phyloP scores from a whole-genome alignment of 2,113 vertebrate species.

The Lampris megalopsis region DNA sequence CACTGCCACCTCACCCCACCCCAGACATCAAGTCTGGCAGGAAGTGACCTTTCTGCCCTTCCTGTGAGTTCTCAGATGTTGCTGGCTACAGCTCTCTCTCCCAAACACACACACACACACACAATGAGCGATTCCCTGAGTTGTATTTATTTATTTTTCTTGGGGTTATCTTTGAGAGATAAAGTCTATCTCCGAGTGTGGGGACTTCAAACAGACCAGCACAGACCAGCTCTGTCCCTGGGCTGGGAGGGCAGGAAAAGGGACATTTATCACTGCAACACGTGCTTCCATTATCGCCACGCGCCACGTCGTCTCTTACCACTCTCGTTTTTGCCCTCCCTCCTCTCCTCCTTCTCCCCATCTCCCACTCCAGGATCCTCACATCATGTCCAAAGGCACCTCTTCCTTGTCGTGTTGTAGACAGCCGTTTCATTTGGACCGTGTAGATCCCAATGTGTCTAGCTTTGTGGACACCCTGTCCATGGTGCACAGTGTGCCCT shows the following conservation, averaged over 20 bases:
- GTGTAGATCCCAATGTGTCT: conserved; percentile 11
- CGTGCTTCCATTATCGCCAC: conserved; percentile 76
- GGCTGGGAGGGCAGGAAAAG: conserved; percentile 72
- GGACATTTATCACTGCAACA: conserved; percentile 82
- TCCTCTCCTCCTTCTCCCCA: conserved; percentile 53
- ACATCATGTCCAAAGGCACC: not conserved
- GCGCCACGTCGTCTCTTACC: conserved; percentile 65
- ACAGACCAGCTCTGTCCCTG: conserved; percentile 59
- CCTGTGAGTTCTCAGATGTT: conserved; percentile 73
- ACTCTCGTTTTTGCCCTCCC: conserved; percentile 42
- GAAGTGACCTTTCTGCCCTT: conserved; percentile 79
- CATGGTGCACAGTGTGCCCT: too few relatives aligned
- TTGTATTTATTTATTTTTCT: conserved; percentile 79
- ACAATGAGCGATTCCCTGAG: conserved; percentile 57
- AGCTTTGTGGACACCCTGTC: too few relatives aligned
- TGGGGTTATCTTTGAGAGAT: conserved; percentile 78
- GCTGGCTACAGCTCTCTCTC: conserved; percentile 55
- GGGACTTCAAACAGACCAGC: conserved; percentile 73
- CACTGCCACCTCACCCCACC: conserved; percentile 52
- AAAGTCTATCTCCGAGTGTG: conserved; percentile 72
- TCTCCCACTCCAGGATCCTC: conserved; percentile 38
- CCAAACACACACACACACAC: conserved; percentile 29
- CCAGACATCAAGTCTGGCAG: conserved; percentile 68
- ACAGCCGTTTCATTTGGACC: not conserved
- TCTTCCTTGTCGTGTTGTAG: not conserved